A percentile compares a stretch with the other conserved stretches of the same genome.
Evolutionary conservation across 2,113 vertebrate species (phyloP).

Genomic region (Pseudonaja textilis): DNA sequence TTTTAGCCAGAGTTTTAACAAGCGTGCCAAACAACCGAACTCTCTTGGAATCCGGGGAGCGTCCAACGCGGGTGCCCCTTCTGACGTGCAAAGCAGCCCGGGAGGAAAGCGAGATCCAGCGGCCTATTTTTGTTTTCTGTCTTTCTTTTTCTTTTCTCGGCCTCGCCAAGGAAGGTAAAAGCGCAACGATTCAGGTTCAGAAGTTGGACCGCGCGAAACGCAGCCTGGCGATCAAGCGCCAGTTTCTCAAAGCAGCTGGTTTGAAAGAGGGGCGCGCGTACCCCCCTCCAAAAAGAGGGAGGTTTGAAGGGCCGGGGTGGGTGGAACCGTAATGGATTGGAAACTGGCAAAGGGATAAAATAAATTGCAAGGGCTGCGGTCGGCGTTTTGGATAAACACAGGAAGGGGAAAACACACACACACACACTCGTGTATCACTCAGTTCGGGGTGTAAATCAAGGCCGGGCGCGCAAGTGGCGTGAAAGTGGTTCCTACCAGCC

Average conservation of each 20-base stretch:
- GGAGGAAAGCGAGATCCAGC: not conserved
- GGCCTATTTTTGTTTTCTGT: not conserved
- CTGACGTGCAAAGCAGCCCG: not conserved
- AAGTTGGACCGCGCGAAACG: not conserved
- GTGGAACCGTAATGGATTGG: not conserved
- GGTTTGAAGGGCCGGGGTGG: not conserved
- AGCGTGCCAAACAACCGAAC: not conserved
- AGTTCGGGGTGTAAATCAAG: not conserved
- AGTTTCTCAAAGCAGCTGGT: not conserved
- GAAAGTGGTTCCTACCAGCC: not conserved
- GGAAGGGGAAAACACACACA: too few relatives aligned
- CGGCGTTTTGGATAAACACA: not conserved
- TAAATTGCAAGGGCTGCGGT: not conserved
- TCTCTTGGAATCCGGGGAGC: not conserved
- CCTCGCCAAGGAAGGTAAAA: not conserved
- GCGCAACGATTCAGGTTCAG: not conserved
- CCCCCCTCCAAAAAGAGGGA: not conserved
- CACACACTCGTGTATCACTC: too few relatives aligned
- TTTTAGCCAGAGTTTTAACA: not conserved
- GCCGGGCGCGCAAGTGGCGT: not conserved
- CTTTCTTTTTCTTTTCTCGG: not conserved
- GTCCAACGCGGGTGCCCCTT: not conserved
- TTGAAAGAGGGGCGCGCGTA: fast-evolving
- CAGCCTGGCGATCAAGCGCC: not conserved
- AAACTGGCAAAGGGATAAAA: too few relatives aligned